phyloP scores from a whole-genome alignment of 2,797 vertebrate genomes.

The Steatocranus sp. region DNA sequence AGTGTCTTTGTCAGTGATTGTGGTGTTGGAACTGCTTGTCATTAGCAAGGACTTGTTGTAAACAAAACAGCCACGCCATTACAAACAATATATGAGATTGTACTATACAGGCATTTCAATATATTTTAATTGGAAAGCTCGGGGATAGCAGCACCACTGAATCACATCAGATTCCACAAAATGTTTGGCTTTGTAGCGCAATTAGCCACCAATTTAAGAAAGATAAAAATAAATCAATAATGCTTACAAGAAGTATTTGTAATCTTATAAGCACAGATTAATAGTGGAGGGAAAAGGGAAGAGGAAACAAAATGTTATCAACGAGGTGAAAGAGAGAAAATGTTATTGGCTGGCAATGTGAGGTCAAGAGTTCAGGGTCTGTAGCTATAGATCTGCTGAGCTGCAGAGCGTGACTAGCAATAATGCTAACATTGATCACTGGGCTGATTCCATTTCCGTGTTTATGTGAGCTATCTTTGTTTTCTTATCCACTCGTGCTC shows the following conservation, averaged over 20 bases:
- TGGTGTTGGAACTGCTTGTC: constrained; percentile 27
- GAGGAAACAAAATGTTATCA: background rate
- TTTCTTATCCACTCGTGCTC: background rate
- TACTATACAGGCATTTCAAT: background rate
- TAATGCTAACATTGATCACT: constrained; percentile 5
- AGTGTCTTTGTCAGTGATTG: constrained; percentile 11
- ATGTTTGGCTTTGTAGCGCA: background rate
- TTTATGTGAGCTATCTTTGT: background rate
- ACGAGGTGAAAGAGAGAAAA: background rate
- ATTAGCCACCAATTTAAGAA: background rate
- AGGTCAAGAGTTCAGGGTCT: constrained; percentile 19
- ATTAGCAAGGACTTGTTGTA: constrained; percentile 30
- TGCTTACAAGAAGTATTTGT: background rate
- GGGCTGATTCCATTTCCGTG: background rate
- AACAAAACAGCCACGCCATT: constrained; percentile 18
- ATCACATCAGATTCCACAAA: background rate
- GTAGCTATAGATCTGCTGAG: background rate
- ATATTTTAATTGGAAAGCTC: constrained; percentile 17
- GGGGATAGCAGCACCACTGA: background rate
- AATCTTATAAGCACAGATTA: background rate
- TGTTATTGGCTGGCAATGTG: background rate
- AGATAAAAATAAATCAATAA: background rate
- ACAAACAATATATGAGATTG: constrained; percentile 1
- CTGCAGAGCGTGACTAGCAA: constrained; percentile 6
- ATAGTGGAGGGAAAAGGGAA: background rate